Evolutionary conservation across 2,888 invertebrate genomes (phyloP), one percentile per base, ranked within the genome.

Genomic region (Latheticus oryzae): DNA sequence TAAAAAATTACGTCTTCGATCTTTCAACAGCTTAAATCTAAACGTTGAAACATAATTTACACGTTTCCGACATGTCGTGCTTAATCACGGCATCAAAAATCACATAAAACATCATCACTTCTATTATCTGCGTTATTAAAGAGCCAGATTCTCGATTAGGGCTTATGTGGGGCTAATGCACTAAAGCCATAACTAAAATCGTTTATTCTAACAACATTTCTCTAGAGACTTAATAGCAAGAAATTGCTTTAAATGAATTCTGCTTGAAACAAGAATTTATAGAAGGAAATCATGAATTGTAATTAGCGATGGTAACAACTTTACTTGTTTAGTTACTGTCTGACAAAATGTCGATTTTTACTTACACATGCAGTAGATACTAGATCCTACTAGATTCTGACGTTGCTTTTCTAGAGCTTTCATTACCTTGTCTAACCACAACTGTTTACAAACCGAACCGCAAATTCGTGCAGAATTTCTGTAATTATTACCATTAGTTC

Each of bases 401-500:
- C 7, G 12, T 5, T 37, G 54, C 43, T 54, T 54, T 55, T 55
- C 47, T 48, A 28, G 30, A 28, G 48, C 40, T 47, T 55, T 38
- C 48, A 55, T 55, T 55, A 55, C 48, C 30, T 38, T 12, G 15
- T n/a, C 4, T 23, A 12, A 37, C 35, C 53, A 11, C 43, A 45
- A 38, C 38, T 48, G 48, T 55, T 55, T 55, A 38, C 47, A 32
- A 32, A 26, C 38, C 30, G 13, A 51, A 55, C 55, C 55, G 55
- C 45, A 55, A 45, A 45, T 43, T 37, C 45, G 32, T 37, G 37
- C 45, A 21, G 32, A 53, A 54, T 54, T 42, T 43, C 28, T 40
- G 51, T 23, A 26, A 32, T 53, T n/a, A n/a, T n/a, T n/a, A n/a
- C n/a, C n/a, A n/a, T n/a, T 54, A 54, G 45, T 54, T 35, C 37